Evolutionary conservation across 1,140 invertebrate genomes (phyloP).

Genomic region (Cotesia vestalis): DNA sequence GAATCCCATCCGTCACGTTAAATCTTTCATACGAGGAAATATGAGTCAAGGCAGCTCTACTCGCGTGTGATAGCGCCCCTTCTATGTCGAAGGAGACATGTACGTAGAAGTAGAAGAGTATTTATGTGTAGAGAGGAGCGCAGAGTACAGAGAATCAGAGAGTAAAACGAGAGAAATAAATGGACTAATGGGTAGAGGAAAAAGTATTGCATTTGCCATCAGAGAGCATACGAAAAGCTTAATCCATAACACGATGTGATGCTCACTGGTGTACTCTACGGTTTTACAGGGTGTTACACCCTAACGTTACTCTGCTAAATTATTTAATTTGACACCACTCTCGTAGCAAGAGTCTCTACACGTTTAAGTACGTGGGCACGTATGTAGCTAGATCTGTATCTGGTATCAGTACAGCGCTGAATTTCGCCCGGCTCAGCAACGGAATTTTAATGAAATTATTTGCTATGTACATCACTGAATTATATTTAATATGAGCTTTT

Average conservation of each 20-base stretch:
- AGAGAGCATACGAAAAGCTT: conserved; percentile 22
- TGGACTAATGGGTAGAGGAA: conserved; percentile 21
- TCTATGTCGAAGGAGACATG: background rate
- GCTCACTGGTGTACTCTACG: background rate
- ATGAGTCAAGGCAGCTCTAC: background rate
- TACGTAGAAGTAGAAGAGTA: background rate
- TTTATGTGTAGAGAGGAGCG: background rate
- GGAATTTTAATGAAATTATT: too few species aligned
- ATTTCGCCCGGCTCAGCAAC: too few species aligned
- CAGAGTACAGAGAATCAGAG: conserved; percentile 22
- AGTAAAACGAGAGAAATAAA: conserved; percentile 12
- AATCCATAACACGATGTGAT: conserved; percentile 13
- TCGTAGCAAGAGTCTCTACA: conserved; percentile 6
- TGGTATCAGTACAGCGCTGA: too few species aligned
- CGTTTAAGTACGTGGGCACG: background rate
- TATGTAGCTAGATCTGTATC: too few species aligned
- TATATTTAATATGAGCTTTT: too few species aligned
- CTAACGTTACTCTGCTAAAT: conserved; percentile 16
- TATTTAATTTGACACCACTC: conserved; percentile 31
- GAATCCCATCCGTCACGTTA: conserved; percentile 8
- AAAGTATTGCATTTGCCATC: conserved; percentile 31
- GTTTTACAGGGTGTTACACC: conserved; percentile 7
- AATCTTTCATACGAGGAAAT: conserved; percentile 20
- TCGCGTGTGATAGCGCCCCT: background rate
- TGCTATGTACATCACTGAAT: too few species aligned